Base-by-base conservation (phyloP, 2,888 invertebrate species). In the Tachina grossa region DNA sequence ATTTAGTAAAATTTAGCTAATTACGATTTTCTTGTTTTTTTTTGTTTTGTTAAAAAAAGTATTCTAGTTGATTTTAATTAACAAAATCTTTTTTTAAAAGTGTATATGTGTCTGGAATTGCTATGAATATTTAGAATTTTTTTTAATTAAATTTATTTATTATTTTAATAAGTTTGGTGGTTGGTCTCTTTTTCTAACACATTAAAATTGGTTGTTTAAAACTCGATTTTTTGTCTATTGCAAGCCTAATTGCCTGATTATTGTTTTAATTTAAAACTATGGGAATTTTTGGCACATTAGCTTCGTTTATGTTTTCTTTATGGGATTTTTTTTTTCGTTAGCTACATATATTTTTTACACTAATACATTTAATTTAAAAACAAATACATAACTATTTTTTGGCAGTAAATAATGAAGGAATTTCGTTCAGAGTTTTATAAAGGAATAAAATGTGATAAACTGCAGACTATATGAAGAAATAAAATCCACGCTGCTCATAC, bases 361-460 rank as follows among this genome's bases (percentile, higher is more conserved):
- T 47, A 66, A 19, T 16, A 49, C 39, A 66, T 68, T 66, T 59
- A 49, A 66, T 49, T 31, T 16, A 2, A 66, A 57, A 41, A 53
- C 41, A 68, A 81, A 68, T n/a, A n/a, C n/a, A n/a, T 68, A 59
- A 13, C 47, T 53, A 61, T 31, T 31, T 22, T 61, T 69, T 82
- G 75, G 75, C 80, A 74, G 80, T 74, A 57, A 57, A 66, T 66
- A 74, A 65, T 69, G 3, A 69, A 69, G 43, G 43, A 61, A 59
- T 13, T 13, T 78, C 41, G 10, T 49, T 16, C 41, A 53, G 49
- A 39, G 1, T 19, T 59, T 39, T 41, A 14, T 31, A 39, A 49
- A 43, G 41, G 5, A 14, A 41, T 19, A 19, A 19, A 51, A 1
- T 41, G 39, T 51, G 13, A 22, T 19, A 19, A 41, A 39, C 63